Percentiles rank a stretch among this genome's conserved stretches.
Conservation (phyloP, 2,113 vertebrate genomes). For the Terrapene triunguis region DNA sequence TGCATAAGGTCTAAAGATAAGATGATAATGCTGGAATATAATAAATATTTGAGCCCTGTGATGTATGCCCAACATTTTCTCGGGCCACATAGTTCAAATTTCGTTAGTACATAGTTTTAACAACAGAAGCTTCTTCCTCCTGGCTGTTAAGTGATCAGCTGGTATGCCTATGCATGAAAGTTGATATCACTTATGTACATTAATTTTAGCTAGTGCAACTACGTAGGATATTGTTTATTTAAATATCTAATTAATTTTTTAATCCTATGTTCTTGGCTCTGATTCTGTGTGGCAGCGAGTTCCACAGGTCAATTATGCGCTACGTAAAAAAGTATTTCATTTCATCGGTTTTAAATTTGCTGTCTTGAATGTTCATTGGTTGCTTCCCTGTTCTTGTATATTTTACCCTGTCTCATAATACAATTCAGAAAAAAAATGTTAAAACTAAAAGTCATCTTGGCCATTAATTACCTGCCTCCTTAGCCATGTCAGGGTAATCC, state of each 20-base stretch:
- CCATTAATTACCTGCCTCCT: slow-evolving; percentile 91
- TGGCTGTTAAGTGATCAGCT: not conserved
- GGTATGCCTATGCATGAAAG: not conserved
- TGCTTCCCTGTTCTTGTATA: not conserved
- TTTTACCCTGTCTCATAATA: not conserved
- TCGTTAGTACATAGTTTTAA: not conserved
- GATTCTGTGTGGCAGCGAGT: not conserved
- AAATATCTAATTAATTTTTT: not conserved
- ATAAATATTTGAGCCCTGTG: not conserved
- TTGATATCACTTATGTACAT: rapidly evolving
- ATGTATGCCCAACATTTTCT: not conserved
- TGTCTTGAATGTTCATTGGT: not conserved
- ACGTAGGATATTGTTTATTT: not conserved
- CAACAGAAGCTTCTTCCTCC: not conserved
- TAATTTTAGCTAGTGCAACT: not conserved
- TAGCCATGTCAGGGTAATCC: slow-evolving; percentile 95
- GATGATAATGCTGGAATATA: not conserved
- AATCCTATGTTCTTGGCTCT: not conserved
- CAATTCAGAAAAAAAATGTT: not conserved
- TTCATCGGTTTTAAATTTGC: not conserved
- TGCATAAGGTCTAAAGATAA: not conserved
- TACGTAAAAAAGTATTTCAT: not conserved
- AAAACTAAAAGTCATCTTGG: not conserved
- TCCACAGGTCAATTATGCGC: not conserved
- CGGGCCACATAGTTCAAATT: not conserved